Conservation (phyloP, 2,888 invertebrate genomes). For the Nomada lathburiana region DNA sequence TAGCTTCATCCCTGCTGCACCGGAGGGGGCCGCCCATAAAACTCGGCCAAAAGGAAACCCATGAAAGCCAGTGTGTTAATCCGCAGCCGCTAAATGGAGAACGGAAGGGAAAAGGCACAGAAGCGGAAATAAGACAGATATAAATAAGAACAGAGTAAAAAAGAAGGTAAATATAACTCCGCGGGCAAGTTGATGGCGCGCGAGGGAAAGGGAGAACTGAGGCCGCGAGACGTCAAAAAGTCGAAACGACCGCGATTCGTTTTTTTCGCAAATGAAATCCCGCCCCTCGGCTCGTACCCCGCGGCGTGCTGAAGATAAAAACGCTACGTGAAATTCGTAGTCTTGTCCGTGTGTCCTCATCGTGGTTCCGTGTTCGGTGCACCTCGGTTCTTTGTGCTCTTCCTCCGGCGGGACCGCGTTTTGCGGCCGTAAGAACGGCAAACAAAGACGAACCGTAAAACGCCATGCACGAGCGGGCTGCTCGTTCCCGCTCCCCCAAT, state of each 20-base stretch:
- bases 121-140: neutral
- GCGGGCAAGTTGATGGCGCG: neutral
- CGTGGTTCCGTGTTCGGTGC: neutral
- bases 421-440: constrained; percentile 54
- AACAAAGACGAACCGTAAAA: constrained; percentile 71
- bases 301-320: constrained; percentile 24
- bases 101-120: neutral
- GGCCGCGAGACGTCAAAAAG: constrained; percentile 1
- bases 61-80: constrained; percentile 10
- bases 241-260: constrained; percentile 25
- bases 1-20: neutral
- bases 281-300: neutral
- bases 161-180: neutral
- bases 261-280: constrained; percentile 40
- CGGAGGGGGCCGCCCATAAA: neutral
- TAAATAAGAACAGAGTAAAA: neutral
- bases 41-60: neutral
- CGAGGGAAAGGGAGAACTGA: constrained; percentile 14
- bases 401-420: constrained; percentile 26
- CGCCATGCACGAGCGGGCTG: constrained; percentile 63
- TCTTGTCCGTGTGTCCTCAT: neutral
- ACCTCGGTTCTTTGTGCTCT: constrained; percentile 7
- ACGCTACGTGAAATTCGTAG: constrained; percentile 25
- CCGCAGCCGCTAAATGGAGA: neutral
- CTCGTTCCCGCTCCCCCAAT: constrained; percentile 62